phyloP scores from a whole-genome alignment of 2,113 vertebrate genomes.

The Cynoglossus semilaevis region DNA sequence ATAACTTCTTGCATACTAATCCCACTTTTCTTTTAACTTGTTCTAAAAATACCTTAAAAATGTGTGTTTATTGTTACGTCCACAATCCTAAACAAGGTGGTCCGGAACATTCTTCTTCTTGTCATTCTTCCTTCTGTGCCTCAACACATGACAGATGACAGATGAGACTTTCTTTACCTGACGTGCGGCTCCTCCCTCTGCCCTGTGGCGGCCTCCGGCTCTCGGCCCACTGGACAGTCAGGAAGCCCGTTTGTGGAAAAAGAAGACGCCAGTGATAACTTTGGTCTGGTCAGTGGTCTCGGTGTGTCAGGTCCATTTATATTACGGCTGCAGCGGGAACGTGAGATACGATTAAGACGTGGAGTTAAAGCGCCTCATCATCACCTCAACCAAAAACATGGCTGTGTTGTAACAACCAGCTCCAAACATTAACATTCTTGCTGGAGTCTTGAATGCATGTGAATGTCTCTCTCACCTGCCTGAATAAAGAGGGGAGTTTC shows the following conservation, averaged over 20 bases:
- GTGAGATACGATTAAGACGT: neutral
- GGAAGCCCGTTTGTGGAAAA: constrained; percentile 92
- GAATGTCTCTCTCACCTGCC: constrained; percentile 81
- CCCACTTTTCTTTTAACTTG: no score
- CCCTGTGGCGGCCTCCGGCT: constrained; percentile 65
- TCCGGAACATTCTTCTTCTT: no score
- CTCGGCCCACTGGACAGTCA: constrained; percentile 83
- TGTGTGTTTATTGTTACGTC: no score
- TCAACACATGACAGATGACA: no score
- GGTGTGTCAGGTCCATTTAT: constrained; percentile 90
- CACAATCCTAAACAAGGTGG: no score
- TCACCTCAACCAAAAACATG: no score
- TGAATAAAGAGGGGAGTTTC: constrained; percentile 85
- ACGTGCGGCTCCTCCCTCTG: constrained; percentile 77
- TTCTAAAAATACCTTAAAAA: no score
- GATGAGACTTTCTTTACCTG: constrained; percentile 70
- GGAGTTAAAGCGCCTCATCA: no score
- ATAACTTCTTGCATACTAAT: no score
- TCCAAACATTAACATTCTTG: neutral
- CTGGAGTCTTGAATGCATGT: constrained; percentile 29
- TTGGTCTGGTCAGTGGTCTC: constrained; percentile 86
- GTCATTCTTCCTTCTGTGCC: no score
- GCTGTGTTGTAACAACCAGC: no score
- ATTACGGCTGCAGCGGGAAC: constrained; percentile 75
- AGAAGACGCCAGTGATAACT: constrained; percentile 81